Evolutionary conservation across 2,113 vertebrate species (phyloP), one percentile per base, ranked within the genome.

Genomic region (Chaetura pelagica): DNA sequence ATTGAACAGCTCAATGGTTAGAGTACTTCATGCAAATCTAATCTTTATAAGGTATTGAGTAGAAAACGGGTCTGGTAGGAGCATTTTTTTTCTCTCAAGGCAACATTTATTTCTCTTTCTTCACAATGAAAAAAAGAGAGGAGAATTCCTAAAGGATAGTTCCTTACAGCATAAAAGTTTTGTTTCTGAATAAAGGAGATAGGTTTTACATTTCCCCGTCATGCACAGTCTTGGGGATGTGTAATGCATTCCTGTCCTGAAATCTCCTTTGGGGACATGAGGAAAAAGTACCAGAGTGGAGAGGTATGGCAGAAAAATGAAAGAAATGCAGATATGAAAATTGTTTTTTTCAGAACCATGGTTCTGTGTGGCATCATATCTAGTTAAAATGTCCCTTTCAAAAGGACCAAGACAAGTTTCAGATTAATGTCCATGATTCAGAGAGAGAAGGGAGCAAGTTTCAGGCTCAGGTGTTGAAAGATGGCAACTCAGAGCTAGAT

Each of bases 301-400:
- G 63, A 89, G 84, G 71, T 84, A 85, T 83, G 90, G 68, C 83
- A 90, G 74, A 71, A 95, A 96, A 96, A 83, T 48, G 18, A 92
- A 93, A 93, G 52, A 95, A 93, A 85, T 59, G 32, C 40, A 85
- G 63, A 66, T 66, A 82, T 8, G 19, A 85, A 59, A 88, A 59
- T 4, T 38, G 34, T 26, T 87, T 92, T 92, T 78, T 68, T 0
- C 46, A 0, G n/a, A 72, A 52, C 3, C 7, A 34, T 73, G 11
- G 11, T 15, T 72, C 44, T 52, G 24, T 57, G 29, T 52, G 12
- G 21, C 35, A 64, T 12, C 14, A 40, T 84, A 5, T 54, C 24
- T 42, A 20, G 7, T 23, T 51, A 49, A 73, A 8, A n/a, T 32
- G 6, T 12, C 6, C 35, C 26, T 69, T 94, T 32, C 32, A 51